Evolutionary conservation across 2,113 vertebrate genomes (phyloP).

Genomic region (Thinocorus orbignyianus): DNA sequence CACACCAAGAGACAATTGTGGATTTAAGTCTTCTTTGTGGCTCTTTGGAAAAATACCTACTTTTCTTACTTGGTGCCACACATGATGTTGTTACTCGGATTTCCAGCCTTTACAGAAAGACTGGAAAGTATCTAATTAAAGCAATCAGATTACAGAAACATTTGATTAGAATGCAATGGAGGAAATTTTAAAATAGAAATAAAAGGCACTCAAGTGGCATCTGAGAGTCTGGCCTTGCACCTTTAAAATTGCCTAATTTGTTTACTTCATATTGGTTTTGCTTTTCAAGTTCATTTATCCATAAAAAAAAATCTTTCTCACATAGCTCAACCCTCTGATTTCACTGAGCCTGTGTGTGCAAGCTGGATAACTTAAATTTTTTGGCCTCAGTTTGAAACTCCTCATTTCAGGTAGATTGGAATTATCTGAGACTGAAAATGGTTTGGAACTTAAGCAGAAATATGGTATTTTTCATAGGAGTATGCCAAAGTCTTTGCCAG

Average conservation of each 20-base stretch:
- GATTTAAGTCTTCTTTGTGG: not conserved
- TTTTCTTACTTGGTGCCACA: not conserved
- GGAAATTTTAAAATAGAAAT: not conserved
- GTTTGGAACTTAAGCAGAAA: not conserved
- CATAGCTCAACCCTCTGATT: not conserved
- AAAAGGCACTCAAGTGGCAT: not conserved
- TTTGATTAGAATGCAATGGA: not conserved
- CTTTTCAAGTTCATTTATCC: not conserved
- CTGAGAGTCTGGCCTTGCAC: not conserved
- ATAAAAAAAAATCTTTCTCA: not conserved
- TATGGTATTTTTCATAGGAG: not conserved
- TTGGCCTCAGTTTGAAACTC: not conserved
- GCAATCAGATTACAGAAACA: not conserved
- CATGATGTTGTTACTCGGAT: not conserved
- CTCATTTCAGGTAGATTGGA: slow-evolving; percentile 4
- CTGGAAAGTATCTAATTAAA: not conserved
- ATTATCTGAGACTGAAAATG: slow-evolving; percentile 19
- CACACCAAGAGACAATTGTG: not conserved
- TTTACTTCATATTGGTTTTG: not conserved
- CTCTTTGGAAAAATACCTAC: not conserved
- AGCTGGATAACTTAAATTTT: not conserved
- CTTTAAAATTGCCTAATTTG: not conserved
- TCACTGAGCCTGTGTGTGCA: not conserved
- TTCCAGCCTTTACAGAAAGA: not conserved
- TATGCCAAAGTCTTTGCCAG: slow-evolving; percentile 20